Evolutionary conservation across 2,797 vertebrate species (phyloP).

Genomic region (Knipowitschia caucasica): DNA sequence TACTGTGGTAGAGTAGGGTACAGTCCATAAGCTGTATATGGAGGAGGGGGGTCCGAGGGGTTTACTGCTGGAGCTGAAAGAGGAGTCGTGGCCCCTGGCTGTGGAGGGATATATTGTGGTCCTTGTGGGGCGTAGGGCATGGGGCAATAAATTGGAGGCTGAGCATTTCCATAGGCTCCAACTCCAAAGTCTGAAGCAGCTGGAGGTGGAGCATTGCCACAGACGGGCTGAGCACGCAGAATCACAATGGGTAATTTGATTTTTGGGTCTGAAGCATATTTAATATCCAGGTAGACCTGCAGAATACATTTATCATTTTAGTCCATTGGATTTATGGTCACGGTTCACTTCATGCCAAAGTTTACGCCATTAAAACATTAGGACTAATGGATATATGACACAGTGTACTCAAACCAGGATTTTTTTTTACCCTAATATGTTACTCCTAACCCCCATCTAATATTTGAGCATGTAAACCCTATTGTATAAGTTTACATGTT

Average conservation of each 20-base stretch:
- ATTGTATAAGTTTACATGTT: too few species aligned
- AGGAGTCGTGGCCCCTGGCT: not conserved
- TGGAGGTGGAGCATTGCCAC: conserved; percentile 7
- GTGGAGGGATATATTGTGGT: conserved; percentile 3
- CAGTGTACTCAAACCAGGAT: too few species aligned
- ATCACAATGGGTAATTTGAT: conserved; percentile 70
- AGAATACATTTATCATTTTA: not conserved
- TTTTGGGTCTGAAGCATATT: conserved; percentile 66
- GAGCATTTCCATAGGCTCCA: conserved; percentile 21
- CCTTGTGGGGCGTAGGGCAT: conserved; percentile 11
- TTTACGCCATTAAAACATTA: too few species aligned
- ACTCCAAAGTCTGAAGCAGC: conserved; percentile 32
- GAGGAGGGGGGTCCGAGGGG: conserved; percentile 37
- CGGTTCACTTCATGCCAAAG: too few species aligned
- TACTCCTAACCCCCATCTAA: too few species aligned
- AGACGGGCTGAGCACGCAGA: conserved; percentile 27
- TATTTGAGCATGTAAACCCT: too few species aligned
- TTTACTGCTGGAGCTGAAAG: not conserved
- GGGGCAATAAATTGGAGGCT: not conserved
- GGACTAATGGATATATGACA: too few species aligned
- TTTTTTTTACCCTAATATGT: too few species aligned
- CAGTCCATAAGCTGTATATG: conserved; percentile 38
- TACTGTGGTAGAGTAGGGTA: conserved; percentile 38
- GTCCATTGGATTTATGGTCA: not conserved
- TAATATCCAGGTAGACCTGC: conserved; percentile 73